A percentile compares a stretch with the other conserved stretches of the same genome.
phyloP scores from a whole-genome alignment of 2,888 invertebrate genomes.

The Entomobrya proxima region DNA sequence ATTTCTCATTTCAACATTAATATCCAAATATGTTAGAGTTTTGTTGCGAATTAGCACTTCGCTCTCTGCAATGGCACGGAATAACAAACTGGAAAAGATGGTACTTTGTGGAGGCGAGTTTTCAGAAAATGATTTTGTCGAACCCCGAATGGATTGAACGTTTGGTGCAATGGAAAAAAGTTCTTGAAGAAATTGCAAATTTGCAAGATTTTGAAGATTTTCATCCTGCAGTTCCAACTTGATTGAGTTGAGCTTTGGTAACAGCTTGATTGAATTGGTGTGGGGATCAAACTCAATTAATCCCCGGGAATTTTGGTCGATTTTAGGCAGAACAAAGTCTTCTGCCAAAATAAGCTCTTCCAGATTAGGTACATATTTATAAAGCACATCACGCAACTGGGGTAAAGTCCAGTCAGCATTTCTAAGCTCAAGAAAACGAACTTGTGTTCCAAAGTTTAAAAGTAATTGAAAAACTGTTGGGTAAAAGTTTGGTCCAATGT shows the following conservation, averaged over 20 bases:
- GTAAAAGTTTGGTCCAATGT: slow-evolving; percentile 47
- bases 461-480: slow-evolving; percentile 39
- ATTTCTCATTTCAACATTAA: slow-evolving; percentile 56
- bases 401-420: slow-evolving; percentile 57
- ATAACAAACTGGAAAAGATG: slow-evolving; percentile 59
- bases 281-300: slow-evolving; percentile 32
- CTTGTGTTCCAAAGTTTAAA: slow-evolving; percentile 23
- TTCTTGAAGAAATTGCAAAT: slow-evolving; percentile 57
- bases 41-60: neutral
- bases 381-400: slow-evolving; percentile 41
- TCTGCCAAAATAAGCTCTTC: slow-evolving; percentile 46
- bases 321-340: slow-evolving; percentile 61
- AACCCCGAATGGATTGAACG: slow-evolving; percentile 45
- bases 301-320: slow-evolving; percentile 13
- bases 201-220: slow-evolving; percentile 59
- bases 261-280: neutral
- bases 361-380: slow-evolving; percentile 49
- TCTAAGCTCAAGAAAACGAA: slow-evolving; percentile 48
- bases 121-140: slow-evolving; percentile 31
- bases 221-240: slow-evolving; percentile 54
- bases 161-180: slow-evolving; percentile 56
- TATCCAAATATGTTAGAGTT: slow-evolving; percentile 37
- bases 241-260: slow-evolving; percentile 36
- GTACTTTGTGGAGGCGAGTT: slow-evolving; percentile 49
- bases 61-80: slow-evolving; percentile 47